Conservation (phyloP, 2,888 invertebrate species). For the Habroteleia sp. region DNA sequence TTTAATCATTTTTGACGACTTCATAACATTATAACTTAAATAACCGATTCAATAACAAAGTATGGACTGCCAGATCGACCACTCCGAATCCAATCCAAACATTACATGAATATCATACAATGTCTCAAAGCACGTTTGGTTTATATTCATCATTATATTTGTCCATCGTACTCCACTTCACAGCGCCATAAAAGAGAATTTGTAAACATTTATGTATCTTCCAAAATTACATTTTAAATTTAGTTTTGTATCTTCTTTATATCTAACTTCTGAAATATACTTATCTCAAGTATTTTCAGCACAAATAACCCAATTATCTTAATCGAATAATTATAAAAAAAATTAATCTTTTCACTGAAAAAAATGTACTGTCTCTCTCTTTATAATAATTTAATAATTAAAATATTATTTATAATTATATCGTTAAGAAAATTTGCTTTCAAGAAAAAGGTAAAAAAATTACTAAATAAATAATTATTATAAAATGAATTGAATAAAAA, state of each 20-base stretch:
- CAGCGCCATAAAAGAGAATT: constrained; percentile 15
- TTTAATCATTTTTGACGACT: too few relatives aligned
- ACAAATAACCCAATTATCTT: too few relatives aligned
- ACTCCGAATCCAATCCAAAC: constrained; percentile 21
- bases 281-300: too few relatives aligned
- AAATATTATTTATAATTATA: too few relatives aligned
- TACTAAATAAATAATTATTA: too few relatives aligned
- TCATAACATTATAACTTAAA: neutral
- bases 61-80: constrained; percentile 4
- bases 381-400: too few relatives aligned
- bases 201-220: constrained; percentile 31
- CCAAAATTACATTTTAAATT: constrained; percentile 17
- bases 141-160: constrained; percentile 49
- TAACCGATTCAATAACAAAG: constrained; percentile 5
- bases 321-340: too few relatives aligned
- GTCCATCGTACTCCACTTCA: constrained; percentile 10
- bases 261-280: neutral
- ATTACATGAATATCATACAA: constrained; percentile 26
- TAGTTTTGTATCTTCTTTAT: neutral
- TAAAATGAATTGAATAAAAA: too few relatives aligned
- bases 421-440: too few relatives aligned
- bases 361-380: too few relatives aligned
- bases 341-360: too few relatives aligned
- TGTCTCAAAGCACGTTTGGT: constrained; percentile 42
- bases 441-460: too few relatives aligned